These are phyloP conservation scores for Pagetopsis macropterus DNA, from an alignment of 2,797 vertebrate genomes.

Conservation along the genomic window DNA sequence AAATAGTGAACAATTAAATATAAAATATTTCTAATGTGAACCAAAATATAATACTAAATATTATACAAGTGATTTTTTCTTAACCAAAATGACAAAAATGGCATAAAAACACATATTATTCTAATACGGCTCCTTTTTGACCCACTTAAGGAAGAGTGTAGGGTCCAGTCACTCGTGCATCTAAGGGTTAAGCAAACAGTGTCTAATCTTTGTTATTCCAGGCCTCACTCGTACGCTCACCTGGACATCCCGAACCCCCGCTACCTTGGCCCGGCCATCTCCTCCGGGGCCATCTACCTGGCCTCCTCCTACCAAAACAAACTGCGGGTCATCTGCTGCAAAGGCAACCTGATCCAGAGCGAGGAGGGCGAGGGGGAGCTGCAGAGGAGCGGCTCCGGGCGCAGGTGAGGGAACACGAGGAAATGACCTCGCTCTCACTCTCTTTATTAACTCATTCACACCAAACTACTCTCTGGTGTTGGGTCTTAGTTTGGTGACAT, in stretches of 20 bases:
- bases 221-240: slow-evolving; percentile 91
- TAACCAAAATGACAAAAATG: too few relatives aligned
- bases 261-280: slow-evolving; percentile 96
- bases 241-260: slow-evolving; percentile 94
- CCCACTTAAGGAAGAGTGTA: too few relatives aligned
- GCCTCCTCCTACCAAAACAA: slow-evolving; percentile 99
- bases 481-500: neutral
- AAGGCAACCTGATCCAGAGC: slow-evolving; percentile 92
- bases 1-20: too few relatives aligned
- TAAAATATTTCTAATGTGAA: too few relatives aligned
- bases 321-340: slow-evolving; percentile 95
- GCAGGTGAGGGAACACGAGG: slow-evolving; percentile 83
- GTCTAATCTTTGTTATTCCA: slow-evolving; percentile 53
- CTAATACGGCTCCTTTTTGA: too few relatives aligned
- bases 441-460: neutral
- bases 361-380: slow-evolving; percentile 87
- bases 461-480: neutral
- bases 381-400: slow-evolving; percentile 88
- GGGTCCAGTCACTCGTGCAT: too few relatives aligned
- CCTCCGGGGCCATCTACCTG: slow-evolving; percentile 94
- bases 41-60: too few relatives aligned
- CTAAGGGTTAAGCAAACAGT: too few relatives aligned
- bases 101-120: too few relatives aligned
- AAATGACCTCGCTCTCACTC: neutral
- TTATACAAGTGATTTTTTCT: too few relatives aligned